Base-by-base conservation (phyloP, 2,888 invertebrate genomes). In the Polyommatus iphigenia region DNA sequence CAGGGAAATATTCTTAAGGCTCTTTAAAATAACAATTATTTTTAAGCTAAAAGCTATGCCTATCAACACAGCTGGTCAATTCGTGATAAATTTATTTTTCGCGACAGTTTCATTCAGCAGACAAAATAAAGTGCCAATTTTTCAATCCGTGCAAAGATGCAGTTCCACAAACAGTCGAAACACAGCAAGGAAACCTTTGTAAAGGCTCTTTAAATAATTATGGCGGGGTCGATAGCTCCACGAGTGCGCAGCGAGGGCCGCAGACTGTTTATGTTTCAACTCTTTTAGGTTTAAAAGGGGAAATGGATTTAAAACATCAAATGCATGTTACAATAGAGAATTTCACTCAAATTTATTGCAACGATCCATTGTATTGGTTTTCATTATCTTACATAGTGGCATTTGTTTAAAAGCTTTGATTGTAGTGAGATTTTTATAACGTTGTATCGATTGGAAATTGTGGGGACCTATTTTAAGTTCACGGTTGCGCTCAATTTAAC, bases 211-310 rank as follows among this genome's bases (percentile, higher is more conserved):
- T 76, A 76, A 72, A 77, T 78, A 73, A 78, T 78, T 78, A 77
- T 73, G 73, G 72, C 57, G 73, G 57, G 50, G 57, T 59, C 71
- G 41, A 57, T 67, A 79, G 20, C 79, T 76, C 79, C 76, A 80
- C 78, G 79, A 80, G 78, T 76, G 79, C 73, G 73, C 83, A 29
- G 54, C 75, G 29, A 54, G 78, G 73, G 78, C 80, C 79, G 77
- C 81, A 81, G 80, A 80, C 81, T 78, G 78, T 78, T 81, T 81
- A 79, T 79, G 76, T 81, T 79, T 76, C 80, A 80, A 80, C 79
- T 76, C 78, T 76, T 78, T 77, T 59, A 46, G 77, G 73, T 76
- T 80, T 46, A 41, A 46, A 73, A 41, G 20, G 73, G 62, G 18
- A 62, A 77, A 59, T 67, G n/a, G 73, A 67, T 29, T 32, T 67